Percentiles rank a stretch among this genome's conserved stretches.
Conservation (phyloP, 2,797 vertebrate genomes). For the Tadarida brasiliensis region DNA sequence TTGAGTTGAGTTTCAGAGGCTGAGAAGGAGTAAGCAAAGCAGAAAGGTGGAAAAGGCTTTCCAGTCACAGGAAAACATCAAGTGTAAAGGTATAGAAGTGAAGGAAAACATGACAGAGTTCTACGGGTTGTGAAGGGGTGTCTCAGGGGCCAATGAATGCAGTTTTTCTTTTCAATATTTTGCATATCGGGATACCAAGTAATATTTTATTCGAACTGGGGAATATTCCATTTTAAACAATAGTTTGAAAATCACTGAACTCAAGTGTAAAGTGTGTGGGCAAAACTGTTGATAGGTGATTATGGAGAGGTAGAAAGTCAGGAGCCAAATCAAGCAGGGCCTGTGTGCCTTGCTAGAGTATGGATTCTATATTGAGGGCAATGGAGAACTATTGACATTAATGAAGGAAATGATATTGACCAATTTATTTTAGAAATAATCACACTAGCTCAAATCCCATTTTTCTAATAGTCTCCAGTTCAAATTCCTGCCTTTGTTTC, state of each 20-base stretch:
- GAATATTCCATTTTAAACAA: not conserved
- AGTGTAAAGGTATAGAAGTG: not conserved
- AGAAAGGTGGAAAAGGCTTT: not conserved
- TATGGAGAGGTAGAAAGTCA: not conserved
- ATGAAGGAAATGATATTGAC: not conserved
- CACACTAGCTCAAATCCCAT: not conserved
- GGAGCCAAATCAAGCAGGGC: not conserved
- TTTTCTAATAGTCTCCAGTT: not conserved
- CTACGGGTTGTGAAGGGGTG: not conserved
- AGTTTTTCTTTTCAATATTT: not conserved
- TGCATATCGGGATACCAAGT: not conserved
- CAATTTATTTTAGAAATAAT: constrained; percentile 33
- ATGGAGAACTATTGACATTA: not conserved
- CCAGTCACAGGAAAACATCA: not conserved
- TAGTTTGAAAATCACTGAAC: constrained; percentile 3
- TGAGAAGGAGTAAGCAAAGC: not conserved
- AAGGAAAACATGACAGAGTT: not conserved
- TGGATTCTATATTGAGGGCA: not conserved
- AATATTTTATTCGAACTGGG: not conserved
- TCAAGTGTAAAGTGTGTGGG: not conserved
- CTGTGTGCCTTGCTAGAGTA: not conserved
- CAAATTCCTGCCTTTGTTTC: not conserved
- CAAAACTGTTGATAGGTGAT: not conserved
- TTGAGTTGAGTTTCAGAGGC: not conserved
- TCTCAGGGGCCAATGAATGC: not conserved